A percentile compares a stretch with the other conserved stretches of the same genome.
Evolutionary conservation across 2,797 vertebrate genomes (phyloP).

Genomic region (Mallotus villosus): DNA sequence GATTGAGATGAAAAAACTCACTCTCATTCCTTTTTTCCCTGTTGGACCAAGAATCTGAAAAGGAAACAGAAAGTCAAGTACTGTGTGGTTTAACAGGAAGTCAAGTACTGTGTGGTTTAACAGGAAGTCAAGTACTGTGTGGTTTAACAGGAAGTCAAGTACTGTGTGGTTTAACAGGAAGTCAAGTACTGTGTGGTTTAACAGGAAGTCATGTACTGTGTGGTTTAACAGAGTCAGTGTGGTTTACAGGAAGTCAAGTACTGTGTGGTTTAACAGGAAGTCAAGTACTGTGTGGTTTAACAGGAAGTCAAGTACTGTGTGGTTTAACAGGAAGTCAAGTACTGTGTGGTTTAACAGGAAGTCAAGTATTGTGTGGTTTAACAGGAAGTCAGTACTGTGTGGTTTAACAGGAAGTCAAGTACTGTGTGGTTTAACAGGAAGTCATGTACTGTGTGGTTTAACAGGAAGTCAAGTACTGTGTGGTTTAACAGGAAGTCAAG

Average conservation of each 20-base stretch:
- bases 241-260: background rate
- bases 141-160: background rate
- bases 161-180: background rate
- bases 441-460: background rate
- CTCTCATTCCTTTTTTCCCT: constrained; percentile 84
- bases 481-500: no score
- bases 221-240: no score
- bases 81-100: background rate
- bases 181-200: no score
- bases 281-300: background rate
- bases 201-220: background rate
- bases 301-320: background rate
- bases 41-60: constrained; percentile 83
- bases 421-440: background rate
- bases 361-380: background rate
- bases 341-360: background rate
- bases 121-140: background rate
- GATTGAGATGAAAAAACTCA: constrained; percentile 57
- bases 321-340: background rate
- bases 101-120: background rate
- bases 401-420: background rate
- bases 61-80: constrained; percentile 9
- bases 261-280: background rate
- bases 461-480: background rate
- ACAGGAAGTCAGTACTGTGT: no score